Evolutionary conservation across 2,113 vertebrate species (phyloP), one percentile per base, ranked within the genome.

Genomic region (Pituophis catenifer): DNA sequence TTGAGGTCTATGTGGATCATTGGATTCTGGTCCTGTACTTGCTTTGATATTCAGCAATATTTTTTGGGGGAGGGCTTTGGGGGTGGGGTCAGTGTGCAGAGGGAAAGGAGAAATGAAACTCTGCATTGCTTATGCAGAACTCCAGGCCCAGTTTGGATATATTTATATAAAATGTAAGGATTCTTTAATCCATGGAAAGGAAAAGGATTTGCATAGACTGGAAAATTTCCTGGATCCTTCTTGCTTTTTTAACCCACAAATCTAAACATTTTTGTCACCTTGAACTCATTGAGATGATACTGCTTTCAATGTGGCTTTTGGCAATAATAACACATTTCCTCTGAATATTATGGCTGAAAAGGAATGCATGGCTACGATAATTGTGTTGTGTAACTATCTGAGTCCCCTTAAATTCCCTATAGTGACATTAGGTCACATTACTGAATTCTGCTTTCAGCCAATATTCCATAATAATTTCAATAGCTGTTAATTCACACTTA

Each of bases 401-500:
- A 48, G 13, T 65, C 58, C 85, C 86, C 8, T 50, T 55, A 21
- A 44, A 87, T 9, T 91, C 57, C 38, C 38, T 52, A 52, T 91
- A 33, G 53, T 44, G 90, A 91, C 62, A 91, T 91, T 50, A 52
- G 6, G 81, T 57, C 38, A 87, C 21, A 55, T 50, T 81, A 44
- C 2, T 44, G 1, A 50, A 17, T 88, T 8, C 86, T 87, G 50
- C 58, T 57, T 52, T 86, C 89, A 50, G 3, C 6, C 58, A 9
- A 52, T 24, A 5, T 9, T 44, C 54, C 88, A 53, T 55, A 62
- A 13, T 88, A 89, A 48, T 12, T 93, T 91, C 12, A 88, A 89
- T 0, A 0, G 52, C 21, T 55, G 8, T 4, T 48, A 21, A 9
- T 88, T 85, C 48, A 5, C 0, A 8, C 0, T 0, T 19, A 29